A percentile compares a stretch with the other conserved stretches of the same genome.
These are phyloP conservation scores for Enteromius trimaculatus DNA, from an alignment of 2,797 vertebrate species.

Conservation along the genomic window DNA sequence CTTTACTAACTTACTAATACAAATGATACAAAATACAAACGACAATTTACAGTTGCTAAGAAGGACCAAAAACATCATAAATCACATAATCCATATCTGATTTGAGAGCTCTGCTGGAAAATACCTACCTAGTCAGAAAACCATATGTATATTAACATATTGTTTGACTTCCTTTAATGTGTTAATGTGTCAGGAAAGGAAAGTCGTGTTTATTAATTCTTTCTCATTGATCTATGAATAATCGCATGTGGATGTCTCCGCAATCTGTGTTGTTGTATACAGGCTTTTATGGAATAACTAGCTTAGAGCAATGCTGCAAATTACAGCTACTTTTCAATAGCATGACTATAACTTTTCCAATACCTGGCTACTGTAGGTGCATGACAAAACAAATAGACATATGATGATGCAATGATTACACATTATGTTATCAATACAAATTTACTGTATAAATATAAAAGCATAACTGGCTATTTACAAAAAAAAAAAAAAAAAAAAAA, in stretches of 20 bases:
- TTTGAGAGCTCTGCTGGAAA: not conserved
- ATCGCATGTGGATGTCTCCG: not conserved
- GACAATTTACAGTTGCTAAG: too few relatives aligned
- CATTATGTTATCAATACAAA: not conserved
- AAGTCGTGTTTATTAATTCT: not conserved
- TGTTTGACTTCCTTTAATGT: not conserved
- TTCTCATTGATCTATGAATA: not conserved
- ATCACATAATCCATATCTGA: not conserved
- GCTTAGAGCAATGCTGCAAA: not conserved
- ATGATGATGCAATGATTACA: not conserved
- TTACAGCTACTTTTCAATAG: not conserved
- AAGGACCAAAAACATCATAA: not conserved
- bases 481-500: too few relatives aligned
- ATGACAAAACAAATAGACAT: not conserved
- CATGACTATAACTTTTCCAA: not conserved
- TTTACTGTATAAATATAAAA: not conserved
- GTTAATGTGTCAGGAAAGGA: not conserved
- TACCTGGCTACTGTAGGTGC: too few relatives aligned
- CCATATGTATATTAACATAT: not conserved
- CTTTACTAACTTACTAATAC: not conserved
- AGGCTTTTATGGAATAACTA: not conserved
- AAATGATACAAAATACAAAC: not conserved
- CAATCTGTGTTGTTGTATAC: not conserved
- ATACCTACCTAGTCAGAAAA: not conserved
- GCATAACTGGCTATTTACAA: not conserved